Base-by-base conservation (phyloP, 2,888 invertebrate species). In the Yponomeuta evonymella region DNA sequence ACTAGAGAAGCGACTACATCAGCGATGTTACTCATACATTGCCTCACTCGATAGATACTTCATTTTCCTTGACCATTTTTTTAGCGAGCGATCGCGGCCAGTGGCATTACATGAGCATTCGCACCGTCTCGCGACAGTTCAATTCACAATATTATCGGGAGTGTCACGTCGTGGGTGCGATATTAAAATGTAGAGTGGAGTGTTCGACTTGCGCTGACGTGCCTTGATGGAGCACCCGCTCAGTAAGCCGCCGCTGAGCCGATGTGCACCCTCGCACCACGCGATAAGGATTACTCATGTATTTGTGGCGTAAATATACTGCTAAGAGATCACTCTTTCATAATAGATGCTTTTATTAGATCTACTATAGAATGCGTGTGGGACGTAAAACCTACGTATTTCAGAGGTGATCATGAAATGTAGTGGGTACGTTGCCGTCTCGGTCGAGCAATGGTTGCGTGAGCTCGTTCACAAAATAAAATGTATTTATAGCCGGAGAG, bases 401-500 rank as follows among this genome's bases (percentile, higher is more conserved):
- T 43, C 43, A 43, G 9, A 43, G 43, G 43, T 43, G 43, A 58
- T 58, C 51, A 58, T 65, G 11, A 65, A 23, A 65, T 23, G 65
- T 65, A 29, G 29, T 15, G 51, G 51, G 51, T 5, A 15, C 51
- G 51, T 15, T 15, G 15, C 51, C 15, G 12, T 2, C 15, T 15
- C 15, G 51, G 51, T 8, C 51, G 51, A 64, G 30, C 64, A 3
- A 23, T 10, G 64, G 64, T 10, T 64, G 30, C 64, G 30, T 64
- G 30, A 64, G 64, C 30, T 29, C 65, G 65, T 65, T 65, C 29
- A 33, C 65, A 65, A 65, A 65, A 69, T 23, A 58, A 69, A 69
- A 69, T 51, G 58, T 69, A 69, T 69, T 58, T 69, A 69, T 58
- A 69, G 69, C 33, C 48, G 33, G 51, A 29, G 67, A 69, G n/a